Evolutionary conservation across 2,888 invertebrate species (phyloP).

Genomic region (Apotomis turbidana): DNA sequence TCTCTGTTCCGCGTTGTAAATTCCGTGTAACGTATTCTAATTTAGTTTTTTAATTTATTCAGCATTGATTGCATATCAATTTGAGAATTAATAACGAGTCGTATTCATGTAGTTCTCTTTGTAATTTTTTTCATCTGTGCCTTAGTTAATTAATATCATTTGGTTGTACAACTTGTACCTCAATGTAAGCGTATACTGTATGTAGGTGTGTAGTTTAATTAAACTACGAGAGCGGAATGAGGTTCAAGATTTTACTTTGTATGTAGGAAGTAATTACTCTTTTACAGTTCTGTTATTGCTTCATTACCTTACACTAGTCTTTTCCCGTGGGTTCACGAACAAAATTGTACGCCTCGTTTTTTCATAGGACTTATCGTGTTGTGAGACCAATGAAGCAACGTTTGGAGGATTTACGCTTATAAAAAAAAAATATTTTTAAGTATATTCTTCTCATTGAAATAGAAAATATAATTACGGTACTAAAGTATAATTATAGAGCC

Average conservation of each 20-base stretch:
- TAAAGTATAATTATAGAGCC: too few species aligned
- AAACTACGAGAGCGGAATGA: constrained; percentile 10
- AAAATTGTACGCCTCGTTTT: too few species aligned
- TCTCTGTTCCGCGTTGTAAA: constrained; percentile 25
- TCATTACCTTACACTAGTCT: neutral
- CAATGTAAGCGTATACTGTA: constrained; percentile 10
- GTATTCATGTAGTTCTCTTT: constrained; percentile 7
- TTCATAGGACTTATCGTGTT: too few species aligned
- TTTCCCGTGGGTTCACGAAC: neutral
- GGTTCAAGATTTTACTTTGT: constrained; percentile 19
- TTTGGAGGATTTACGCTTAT: too few species aligned
- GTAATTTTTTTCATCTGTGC: constrained; percentile 9
- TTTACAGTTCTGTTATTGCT: constrained; percentile 10
- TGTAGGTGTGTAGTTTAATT: constrained; percentile 26
- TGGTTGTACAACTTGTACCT: neutral
- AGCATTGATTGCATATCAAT: constrained; percentile 17
- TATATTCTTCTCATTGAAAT: too few species aligned
- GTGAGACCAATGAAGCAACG: too few species aligned
- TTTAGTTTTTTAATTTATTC: constrained; percentile 34
- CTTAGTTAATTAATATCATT: constrained; percentile 18
- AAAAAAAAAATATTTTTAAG: too few species aligned
- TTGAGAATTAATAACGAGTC: constrained; percentile 5
- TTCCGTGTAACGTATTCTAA: constrained; percentile 17
- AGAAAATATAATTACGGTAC: too few species aligned
- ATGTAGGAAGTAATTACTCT: constrained; percentile 21